Percentiles rank a stretch among this genome's conserved stretches.
These are phyloP conservation scores for Falco cherrug DNA, from an alignment of 2,797 vertebrate genomes.

Conservation along the genomic window DNA sequence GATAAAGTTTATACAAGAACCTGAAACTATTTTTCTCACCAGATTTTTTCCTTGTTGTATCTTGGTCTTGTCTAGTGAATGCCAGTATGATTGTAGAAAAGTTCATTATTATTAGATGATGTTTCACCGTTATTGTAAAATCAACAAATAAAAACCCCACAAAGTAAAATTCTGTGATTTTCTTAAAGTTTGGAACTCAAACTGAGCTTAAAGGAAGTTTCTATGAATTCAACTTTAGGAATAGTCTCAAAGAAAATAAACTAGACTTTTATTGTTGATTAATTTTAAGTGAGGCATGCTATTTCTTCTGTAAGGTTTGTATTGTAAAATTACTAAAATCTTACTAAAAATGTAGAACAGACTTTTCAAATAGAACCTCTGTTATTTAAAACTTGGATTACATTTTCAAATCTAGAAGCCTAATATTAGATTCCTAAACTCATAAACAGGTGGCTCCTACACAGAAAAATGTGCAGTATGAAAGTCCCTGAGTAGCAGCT, in stretches of 20 bases:
- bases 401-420: not conserved
- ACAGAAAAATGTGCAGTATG: not conserved
- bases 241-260: not conserved
- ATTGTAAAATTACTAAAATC: not conserved
- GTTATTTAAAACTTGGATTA: not conserved
- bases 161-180: not conserved
- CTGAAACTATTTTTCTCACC: not conserved
- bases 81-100: not conserved
- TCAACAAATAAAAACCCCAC: not conserved
- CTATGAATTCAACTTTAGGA: not conserved
- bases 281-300: not conserved
- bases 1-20: not conserved
- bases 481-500: not conserved
- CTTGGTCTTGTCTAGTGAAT: not conserved
- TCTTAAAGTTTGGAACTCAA: not conserved
- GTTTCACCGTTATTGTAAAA: not conserved
- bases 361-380: not conserved
- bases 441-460: not conserved
- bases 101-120: not conserved
- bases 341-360: not conserved
- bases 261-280: not conserved
- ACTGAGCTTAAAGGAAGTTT: not conserved
- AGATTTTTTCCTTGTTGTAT: not conserved
- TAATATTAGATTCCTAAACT: not conserved
- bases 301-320: not conserved